Base-by-base conservation (phyloP, 2,797 vertebrate genomes). In the Oreonectes daqikongensis region DNA sequence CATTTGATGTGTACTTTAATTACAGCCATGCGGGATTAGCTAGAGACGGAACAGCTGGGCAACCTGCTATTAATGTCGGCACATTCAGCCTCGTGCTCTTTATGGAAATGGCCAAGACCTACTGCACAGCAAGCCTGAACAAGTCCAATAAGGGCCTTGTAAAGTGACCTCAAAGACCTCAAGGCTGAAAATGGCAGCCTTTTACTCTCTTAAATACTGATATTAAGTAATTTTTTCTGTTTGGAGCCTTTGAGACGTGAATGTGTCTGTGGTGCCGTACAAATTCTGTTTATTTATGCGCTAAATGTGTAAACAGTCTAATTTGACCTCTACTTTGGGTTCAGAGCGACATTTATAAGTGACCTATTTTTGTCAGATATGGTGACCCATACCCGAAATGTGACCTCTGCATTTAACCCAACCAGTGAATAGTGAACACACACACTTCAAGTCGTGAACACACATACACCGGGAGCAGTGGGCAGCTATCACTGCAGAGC, bases 1-100 rank as follows among this genome's bases (percentile, higher is more conserved):
- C 76, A 79, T 85, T 86, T 87, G 84, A 85, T 85, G 84, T 84
- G 75, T 69, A 61, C 69, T 82, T 83, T 85, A 86, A 86, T 83
- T 85, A 81, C 80, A 84, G 79, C 65, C 24, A 53, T 75, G 66
- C 60, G 48, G 75, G 80, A 73, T 75, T 82, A 79, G 79, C 79
- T 81, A 73, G 57, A 85, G 71, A 77, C 52, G 46, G 71, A 65
- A 59, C 77, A 84, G 83, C 75, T 78, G 75, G 79, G 63, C 28
- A 83, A 71, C 74, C 83, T 83, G 79, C 59, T 83, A 78, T 81
- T 84, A 81, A 71, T 79, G 67, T 79, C 35, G 42, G 26, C 61
- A 79, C 26, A 18, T 69, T 84, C 48, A 50, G 72, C 77, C 55
- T 74, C 63, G 63, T 70, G 57, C 42, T 67, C 81, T 77, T 85